Percentiles rank a stretch among this genome's conserved stretches.
These are phyloP conservation scores for Poliocrania exsul DNA, from an alignment of 2,797 vertebrate species.

Conservation along the genomic window DNA sequence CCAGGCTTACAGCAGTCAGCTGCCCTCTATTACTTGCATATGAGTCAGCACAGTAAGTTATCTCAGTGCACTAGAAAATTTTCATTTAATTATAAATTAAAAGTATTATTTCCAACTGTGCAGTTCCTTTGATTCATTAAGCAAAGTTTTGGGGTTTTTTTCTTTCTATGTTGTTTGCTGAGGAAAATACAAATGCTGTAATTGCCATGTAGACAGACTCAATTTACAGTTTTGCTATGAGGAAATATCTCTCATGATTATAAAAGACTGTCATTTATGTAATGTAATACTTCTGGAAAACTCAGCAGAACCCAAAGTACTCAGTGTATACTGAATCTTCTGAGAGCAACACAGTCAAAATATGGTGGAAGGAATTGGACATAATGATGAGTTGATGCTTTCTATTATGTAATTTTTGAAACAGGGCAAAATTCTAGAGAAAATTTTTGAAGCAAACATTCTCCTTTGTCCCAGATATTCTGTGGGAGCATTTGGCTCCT, in stretches of 20 bases:
- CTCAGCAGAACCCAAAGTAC: neutral
- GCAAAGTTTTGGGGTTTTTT: neutral
- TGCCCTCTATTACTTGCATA: conserved; percentile 79
- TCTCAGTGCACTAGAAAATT: neutral
- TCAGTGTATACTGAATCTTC: neutral
- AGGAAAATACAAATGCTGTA: neutral
- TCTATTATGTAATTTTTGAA: neutral
- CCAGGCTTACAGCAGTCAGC: conserved; percentile 78
- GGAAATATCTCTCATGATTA: neutral
- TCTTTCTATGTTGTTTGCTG: neutral
- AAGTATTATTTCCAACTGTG: neutral
- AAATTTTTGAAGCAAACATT: neutral
- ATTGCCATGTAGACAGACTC: neutral
- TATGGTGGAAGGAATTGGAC: neutral
- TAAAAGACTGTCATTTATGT: neutral
- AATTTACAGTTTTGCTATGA: neutral
- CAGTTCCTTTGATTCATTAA: neutral
- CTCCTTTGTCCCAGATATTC: neutral
- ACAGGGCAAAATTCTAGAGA: neutral
- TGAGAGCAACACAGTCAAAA: neutral
- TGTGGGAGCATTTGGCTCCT: neutral
- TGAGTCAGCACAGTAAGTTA: conserved; percentile 83
- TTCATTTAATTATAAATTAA: neutral
- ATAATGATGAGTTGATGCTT: neutral
- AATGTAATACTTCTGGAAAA: neutral